Conservation (phyloP, 2,888 invertebrate genomes). For the Lacanobia wlatinum region DNA sequence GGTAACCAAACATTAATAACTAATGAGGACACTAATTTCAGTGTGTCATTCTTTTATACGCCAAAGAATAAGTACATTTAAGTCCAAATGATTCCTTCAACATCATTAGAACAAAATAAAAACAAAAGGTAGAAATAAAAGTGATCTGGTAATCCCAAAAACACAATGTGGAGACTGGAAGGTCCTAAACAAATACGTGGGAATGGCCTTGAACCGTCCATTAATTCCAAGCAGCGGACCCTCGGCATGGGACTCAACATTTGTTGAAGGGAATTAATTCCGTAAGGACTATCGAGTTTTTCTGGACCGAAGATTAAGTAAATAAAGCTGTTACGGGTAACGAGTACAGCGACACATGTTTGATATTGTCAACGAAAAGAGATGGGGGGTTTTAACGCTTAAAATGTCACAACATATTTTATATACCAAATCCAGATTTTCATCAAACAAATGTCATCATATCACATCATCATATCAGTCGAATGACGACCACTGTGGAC, state of each 20-base stretch:
- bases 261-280: constrained; percentile 66
- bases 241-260: constrained; percentile 62
- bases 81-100: constrained; percentile 3
- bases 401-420: not conserved
- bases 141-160: constrained; percentile 63
- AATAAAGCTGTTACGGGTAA: constrained; percentile 31
- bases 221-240: constrained; percentile 66
- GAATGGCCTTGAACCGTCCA: constrained; percentile 61
- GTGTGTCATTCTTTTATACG: not conserved
- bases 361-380: not conserved
- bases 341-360: constrained; percentile 2
- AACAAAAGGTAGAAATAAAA: constrained; percentile 53
- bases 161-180: constrained; percentile 56
- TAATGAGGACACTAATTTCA: not conserved
- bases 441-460: not conserved
- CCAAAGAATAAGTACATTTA: not conserved
- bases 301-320: constrained; percentile 45
- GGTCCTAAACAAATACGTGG: constrained; percentile 66
- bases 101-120: constrained; percentile 44
- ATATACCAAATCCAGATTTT: not conserved
- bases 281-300: constrained; percentile 57
- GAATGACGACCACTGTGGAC: too few relatives aligned
- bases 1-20: too few relatives aligned
- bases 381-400: not conserved
- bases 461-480: too few relatives aligned